phyloP scores from a whole-genome alignment of 2,888 invertebrate species.

The Autographa pulchrina region DNA sequence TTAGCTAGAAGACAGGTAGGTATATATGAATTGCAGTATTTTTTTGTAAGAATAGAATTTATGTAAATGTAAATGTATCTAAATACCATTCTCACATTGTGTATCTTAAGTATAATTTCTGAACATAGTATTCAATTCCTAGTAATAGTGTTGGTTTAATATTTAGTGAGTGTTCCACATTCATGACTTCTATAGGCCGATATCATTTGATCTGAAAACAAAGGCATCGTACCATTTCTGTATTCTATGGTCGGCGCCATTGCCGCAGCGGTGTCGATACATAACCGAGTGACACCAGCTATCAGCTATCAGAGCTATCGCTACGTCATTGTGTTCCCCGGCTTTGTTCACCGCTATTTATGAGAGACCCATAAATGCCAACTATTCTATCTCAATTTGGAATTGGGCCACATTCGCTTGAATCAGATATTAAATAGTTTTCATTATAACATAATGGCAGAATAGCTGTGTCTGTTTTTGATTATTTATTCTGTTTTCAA shows the following conservation, averaged over 20 bases:
- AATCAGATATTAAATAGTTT: conserved; percentile 2
- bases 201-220: background rate
- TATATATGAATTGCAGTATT: too few species aligned
- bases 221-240: background rate
- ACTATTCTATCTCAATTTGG: conserved; percentile 23
- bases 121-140: too few species aligned
- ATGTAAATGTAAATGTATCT: too few species aligned
- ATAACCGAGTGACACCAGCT: background rate
- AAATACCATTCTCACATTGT: too few species aligned
- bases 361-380: conserved; percentile 14
- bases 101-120: too few species aligned
- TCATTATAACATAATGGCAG: background rate
- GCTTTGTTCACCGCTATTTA: conserved; percentile 15
- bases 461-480: background rate
- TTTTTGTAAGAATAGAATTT: too few species aligned
- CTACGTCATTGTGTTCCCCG: conserved; percentile 22
- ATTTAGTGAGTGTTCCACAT: background rate
- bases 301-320: conserved; percentile 25
- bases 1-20: too few species aligned
- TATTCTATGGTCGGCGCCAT: background rate
- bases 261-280: background rate
- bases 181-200: background rate
- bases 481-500: background rate
- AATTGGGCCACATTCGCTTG: conserved; percentile 17
- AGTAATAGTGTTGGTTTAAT: background rate